A percentile compares a stretch with the other conserved stretches of the same genome.
phyloP scores from a whole-genome alignment of 2,797 vertebrate species.

The Hipposideros larvatus region DNA sequence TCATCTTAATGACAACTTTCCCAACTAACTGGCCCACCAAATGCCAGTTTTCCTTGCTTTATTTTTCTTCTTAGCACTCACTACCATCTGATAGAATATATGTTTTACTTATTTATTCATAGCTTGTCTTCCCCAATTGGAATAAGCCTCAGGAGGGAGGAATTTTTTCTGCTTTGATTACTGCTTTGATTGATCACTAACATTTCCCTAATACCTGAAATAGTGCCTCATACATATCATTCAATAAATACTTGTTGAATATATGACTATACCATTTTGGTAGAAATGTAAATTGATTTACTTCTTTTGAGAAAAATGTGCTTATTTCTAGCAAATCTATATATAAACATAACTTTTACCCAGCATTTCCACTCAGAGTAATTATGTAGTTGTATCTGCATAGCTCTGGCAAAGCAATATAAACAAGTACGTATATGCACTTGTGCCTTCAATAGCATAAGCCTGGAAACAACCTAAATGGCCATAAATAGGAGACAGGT shows the following conservation, averaged over 20 bases:
- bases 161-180: too few relatives aligned
- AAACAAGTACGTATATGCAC: not conserved
- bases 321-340: conserved; percentile 25
- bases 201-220: conserved; percentile 5
- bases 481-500: not conserved
- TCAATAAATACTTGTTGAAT: not conserved
- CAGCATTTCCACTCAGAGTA: not conserved
- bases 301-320: not conserved
- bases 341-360: conserved; percentile 35
- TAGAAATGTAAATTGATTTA: not conserved
- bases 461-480: not conserved
- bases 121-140: not conserved
- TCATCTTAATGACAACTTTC: not conserved
- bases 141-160: not conserved
- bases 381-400: not conserved
- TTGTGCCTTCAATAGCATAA: conserved; percentile 4
- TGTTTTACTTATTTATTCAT: conserved; percentile 9
- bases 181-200: not conserved
- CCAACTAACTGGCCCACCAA: not conserved
- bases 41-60: not conserved
- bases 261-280: not conserved
- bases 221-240: not conserved
- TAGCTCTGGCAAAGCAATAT: conserved; percentile 5
- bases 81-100: not conserved
- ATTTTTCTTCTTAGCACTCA: not conserved